Conservation (phyloP, 2,888 invertebrate genomes). For the Amaurobius ferox region DNA sequence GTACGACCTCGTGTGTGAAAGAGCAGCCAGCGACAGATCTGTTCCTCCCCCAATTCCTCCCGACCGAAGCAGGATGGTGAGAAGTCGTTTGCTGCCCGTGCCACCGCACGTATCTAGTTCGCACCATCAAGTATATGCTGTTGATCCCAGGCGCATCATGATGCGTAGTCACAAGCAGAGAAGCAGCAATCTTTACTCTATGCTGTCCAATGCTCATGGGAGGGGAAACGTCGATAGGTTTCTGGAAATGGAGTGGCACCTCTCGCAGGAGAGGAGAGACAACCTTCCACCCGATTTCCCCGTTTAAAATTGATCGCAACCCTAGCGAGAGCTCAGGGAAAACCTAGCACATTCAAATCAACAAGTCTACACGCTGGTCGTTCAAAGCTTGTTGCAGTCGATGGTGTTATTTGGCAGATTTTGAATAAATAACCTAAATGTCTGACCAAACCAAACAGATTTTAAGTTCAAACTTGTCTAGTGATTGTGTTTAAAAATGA, state of each 20-base stretch:
- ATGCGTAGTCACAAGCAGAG: conserved; percentile 72
- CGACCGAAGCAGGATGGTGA: conserved; percentile 34
- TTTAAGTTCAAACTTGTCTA: neutral
- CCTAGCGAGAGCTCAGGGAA: neutral
- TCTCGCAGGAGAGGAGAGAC: conserved; percentile 47
- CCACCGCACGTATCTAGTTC: conserved; percentile 15
- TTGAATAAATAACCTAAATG: neutral
- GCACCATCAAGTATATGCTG: conserved; percentile 32
- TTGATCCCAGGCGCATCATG: conserved; percentile 54
- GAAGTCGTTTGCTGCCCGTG: conserved; percentile 50
- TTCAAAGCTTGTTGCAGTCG: conserved; percentile 31
- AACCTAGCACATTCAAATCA: neutral
- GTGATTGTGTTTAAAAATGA: neutral
- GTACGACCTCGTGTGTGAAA: conserved; percentile 74
- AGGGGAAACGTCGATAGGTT: conserved; percentile 75
- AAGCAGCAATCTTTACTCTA: conserved; percentile 76
- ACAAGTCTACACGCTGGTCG: conserved; percentile 36
- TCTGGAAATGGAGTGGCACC: conserved; percentile 75
- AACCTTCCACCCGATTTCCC: conserved; percentile 60
- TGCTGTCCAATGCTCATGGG: conserved; percentile 75
- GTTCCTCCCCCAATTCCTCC: conserved; percentile 74
- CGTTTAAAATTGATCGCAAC: conserved; percentile 8
- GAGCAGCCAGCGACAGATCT: conserved; percentile 28
- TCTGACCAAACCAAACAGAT: neutral
- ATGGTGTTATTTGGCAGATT: neutral